phyloP scores from a whole-genome alignment of 2,797 vertebrate species.

The Myotis planiceps region DNA sequence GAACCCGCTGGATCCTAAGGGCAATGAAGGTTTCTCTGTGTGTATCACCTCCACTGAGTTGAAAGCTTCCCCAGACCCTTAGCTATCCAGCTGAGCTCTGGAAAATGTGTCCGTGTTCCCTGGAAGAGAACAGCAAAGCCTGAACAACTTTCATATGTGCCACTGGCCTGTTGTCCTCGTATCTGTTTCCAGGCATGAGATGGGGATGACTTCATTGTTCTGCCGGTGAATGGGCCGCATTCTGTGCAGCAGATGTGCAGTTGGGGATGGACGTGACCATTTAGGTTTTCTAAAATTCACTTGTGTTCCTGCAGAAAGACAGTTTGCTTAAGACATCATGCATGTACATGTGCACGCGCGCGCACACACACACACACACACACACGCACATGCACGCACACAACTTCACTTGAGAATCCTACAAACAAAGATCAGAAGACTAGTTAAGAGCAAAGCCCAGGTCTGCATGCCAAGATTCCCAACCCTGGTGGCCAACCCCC shows the following conservation, averaged over 20 bases:
- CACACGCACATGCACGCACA: not conserved
- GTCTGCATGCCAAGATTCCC: not conserved
- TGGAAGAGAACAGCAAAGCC: constrained; percentile 52
- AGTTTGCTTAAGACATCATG: constrained; percentile 63
- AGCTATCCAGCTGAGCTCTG: constrained; percentile 58
- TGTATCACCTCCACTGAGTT: constrained; percentile 33
- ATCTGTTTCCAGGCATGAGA: constrained; percentile 41
- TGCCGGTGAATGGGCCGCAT: constrained; percentile 46
- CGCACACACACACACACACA: not conserved
- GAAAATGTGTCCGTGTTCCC: constrained; percentile 61
- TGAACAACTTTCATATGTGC: constrained; percentile 63
- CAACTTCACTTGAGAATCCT: not conserved
- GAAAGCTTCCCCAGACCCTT: constrained; percentile 70
- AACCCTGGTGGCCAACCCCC: not conserved
- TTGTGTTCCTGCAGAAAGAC: constrained; percentile 66
- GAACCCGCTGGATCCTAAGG: constrained; percentile 57
- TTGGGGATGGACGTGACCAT: constrained; percentile 51
- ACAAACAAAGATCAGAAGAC: not conserved
- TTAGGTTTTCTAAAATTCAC: constrained; percentile 66
- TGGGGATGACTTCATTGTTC: constrained; percentile 62
- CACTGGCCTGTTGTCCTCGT: constrained; percentile 57
- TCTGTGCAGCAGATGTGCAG: constrained; percentile 67
- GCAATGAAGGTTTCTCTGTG: constrained; percentile 70
- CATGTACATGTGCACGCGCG: not conserved
- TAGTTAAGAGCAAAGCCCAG: not conserved